Percentiles rank a stretch among this genome's conserved stretches.
Conservation (phyloP, 2,888 invertebrate species). For the Cenopis cana region DNA sequence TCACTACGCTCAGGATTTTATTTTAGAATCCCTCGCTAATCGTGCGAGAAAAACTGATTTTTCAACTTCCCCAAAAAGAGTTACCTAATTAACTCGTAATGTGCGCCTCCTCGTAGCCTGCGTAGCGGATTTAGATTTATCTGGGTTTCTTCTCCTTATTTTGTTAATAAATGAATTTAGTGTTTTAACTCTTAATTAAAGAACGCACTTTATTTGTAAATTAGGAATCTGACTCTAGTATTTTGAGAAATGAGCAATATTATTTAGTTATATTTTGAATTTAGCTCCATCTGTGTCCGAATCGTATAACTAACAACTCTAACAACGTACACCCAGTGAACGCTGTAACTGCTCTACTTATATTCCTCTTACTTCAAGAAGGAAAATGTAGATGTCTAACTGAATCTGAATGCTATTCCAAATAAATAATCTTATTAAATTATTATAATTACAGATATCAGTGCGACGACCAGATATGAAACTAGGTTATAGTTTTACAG, state of each 20-base stretch:
- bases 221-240: too few species aligned
- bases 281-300: constrained; percentile 20
- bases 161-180: too few species aligned
- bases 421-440: constrained; percentile 11
- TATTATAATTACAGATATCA: constrained; percentile 16
- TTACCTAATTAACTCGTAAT: too few species aligned
- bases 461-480: constrained; percentile 53
- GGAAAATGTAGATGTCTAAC: constrained; percentile 39
- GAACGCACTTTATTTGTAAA: too few species aligned
- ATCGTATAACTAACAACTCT: constrained; percentile 10
- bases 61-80: too few species aligned
- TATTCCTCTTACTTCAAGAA: not conserved
- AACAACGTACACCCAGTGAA: not conserved
- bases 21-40: too few species aligned
- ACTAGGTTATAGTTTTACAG: constrained; percentile 56
- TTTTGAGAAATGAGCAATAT: not conserved
- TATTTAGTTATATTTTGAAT: not conserved
- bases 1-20: too few species aligned
- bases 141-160: too few species aligned
- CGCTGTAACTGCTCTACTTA: not conserved
- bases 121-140: too few species aligned
- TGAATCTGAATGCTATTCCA: constrained; percentile 7
- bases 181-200: too few species aligned
- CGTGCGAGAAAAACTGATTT: too few species aligned
- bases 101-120: too few species aligned